These are phyloP conservation scores for Drosophila tanythrix DNA, from an alignment of 2,888 invertebrate genomes.

Conservation along the genomic window DNA sequence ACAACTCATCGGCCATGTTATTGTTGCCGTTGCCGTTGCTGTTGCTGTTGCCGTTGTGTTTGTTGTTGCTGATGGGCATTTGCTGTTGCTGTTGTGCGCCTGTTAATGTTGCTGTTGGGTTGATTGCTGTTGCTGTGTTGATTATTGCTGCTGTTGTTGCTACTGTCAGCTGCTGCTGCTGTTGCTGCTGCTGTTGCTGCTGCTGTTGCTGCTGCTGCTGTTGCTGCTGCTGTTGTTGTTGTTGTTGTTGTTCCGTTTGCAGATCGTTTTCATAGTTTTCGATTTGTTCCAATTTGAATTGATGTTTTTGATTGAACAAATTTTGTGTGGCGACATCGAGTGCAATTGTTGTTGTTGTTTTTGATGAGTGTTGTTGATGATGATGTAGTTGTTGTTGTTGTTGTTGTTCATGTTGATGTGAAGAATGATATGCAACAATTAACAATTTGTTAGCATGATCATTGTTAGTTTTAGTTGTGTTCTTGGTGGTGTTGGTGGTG, in stretches of 20 bases:
- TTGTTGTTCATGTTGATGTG: slow-evolving; percentile 75
- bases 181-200: slow-evolving; percentile 33
- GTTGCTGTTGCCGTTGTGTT: slow-evolving; percentile 39
- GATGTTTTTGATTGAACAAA: slow-evolving; percentile 81
- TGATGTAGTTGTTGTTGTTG: slow-evolving; percentile 52
- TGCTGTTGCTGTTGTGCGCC: slow-evolving; percentile 46
- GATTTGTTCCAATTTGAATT: slow-evolving; percentile 83
- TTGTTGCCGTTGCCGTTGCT: slow-evolving; percentile 36
- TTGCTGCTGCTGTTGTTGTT: slow-evolving; percentile 33
- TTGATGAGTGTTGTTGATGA: slow-evolving; percentile 36
- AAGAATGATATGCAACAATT: slow-evolving; percentile 83
- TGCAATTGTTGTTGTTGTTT: slow-evolving; percentile 60
- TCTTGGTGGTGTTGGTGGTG: slow-evolving; percentile 43
- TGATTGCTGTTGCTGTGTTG: slow-evolving; percentile 44
- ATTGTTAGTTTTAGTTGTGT: slow-evolving; percentile 67
- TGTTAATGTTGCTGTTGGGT: slow-evolving; percentile 45
- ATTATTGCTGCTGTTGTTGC: slow-evolving; percentile 38
- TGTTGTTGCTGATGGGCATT: slow-evolving; percentile 41
- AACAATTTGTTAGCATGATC: slow-evolving; percentile 80
- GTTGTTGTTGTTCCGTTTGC: slow-evolving; percentile 72
- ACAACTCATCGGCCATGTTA: slow-evolving; percentile 71
- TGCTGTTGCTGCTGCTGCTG: slow-evolving; percentile 9
- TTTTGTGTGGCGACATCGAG: slow-evolving; percentile 81
- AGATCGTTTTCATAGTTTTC: slow-evolving; percentile 83
- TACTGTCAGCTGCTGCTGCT: slow-evolving; percentile 35